Percentiles rank a stretch among this genome's conserved stretches.
Conservation (phyloP, 2,797 vertebrate genomes). For the Micrastur ruficollis region DNA sequence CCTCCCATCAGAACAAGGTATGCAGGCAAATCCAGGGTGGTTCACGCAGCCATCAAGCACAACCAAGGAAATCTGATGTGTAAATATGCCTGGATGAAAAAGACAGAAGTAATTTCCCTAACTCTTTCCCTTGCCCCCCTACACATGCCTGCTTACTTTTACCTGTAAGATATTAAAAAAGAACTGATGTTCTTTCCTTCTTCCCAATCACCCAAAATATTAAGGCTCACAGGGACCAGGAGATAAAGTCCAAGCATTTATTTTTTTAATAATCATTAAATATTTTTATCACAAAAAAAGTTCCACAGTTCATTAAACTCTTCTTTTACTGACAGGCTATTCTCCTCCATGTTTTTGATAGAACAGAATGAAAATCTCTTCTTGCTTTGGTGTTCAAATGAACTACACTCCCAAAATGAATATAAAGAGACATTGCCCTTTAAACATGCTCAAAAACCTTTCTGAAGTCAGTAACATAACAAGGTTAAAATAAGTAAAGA, state of each 20-base stretch:
- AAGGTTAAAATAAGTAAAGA: neutral
- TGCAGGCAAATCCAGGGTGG: neutral
- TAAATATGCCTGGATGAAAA: neutral
- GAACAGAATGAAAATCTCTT: neutral
- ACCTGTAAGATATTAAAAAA: neutral
- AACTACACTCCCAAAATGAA: neutral
- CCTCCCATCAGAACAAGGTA: neutral
- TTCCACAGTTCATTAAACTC: neutral
- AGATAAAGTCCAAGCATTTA: constrained; percentile 53
- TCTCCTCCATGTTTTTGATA: neutral
- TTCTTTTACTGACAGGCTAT: neutral
- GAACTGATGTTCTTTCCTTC: neutral
- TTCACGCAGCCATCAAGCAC: neutral
- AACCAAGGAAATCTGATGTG: neutral
- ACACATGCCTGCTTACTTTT: neutral
- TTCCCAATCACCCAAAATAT: neutral
- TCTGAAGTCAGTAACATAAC: neutral
- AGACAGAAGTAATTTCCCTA: neutral
- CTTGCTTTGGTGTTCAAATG: neutral
- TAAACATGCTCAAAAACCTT: neutral
- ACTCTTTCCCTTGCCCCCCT: too few relatives aligned
- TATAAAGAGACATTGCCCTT: neutral
- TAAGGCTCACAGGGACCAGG: neutral
- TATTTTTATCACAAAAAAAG: constrained; percentile 32
- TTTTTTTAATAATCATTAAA: constrained; percentile 27